Evolutionary conservation across 1,140 invertebrate genomes (phyloP).

Genomic region (Drosophila sp.): DNA sequence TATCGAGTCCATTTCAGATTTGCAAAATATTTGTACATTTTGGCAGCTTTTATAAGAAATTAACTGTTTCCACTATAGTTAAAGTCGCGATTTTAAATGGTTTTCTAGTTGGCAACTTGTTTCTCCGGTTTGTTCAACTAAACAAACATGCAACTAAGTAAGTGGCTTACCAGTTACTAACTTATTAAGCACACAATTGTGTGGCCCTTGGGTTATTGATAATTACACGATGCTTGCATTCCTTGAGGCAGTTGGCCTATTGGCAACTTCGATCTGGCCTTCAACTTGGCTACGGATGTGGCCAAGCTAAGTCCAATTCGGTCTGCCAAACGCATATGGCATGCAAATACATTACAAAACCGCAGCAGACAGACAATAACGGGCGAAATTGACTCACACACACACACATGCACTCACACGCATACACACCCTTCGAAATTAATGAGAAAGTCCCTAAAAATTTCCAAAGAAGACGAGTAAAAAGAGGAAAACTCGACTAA

Average conservation of each 20-base stretch:
- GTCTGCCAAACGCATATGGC: not conserved
- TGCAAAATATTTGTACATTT: not conserved
- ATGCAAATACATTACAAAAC: conserved; percentile 29
- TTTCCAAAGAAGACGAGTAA: not conserved
- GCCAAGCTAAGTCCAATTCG: conserved; percentile 1
- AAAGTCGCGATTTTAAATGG: not conserved
- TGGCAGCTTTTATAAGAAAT: conserved; percentile 6
- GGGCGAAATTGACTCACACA: not conserved
- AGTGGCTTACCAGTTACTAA: conserved; percentile 1
- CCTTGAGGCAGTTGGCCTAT: conserved; percentile 21
- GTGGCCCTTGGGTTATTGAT: not conserved
- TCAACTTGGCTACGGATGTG: conserved; percentile 35
- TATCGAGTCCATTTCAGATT: conserved; percentile 4
- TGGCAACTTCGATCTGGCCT: conserved; percentile 22
- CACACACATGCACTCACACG: not conserved
- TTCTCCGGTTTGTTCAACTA: conserved; percentile 1
- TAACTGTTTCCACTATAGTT: not conserved
- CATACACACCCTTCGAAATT: not conserved
- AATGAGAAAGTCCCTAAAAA: conserved; percentile 3
- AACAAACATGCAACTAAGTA: conserved; percentile 8
- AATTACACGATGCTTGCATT: not conserved
- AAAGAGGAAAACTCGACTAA: not conserved
- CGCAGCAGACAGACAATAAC: conserved; percentile 21
- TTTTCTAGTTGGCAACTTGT: not conserved
- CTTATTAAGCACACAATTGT: conserved; percentile 12